A percentile compares a stretch with the other conserved stretches of the same genome.
These are phyloP conservation scores for Nymphalis c-album DNA, from an alignment of 2,888 invertebrate species.

Conservation along the genomic window DNA sequence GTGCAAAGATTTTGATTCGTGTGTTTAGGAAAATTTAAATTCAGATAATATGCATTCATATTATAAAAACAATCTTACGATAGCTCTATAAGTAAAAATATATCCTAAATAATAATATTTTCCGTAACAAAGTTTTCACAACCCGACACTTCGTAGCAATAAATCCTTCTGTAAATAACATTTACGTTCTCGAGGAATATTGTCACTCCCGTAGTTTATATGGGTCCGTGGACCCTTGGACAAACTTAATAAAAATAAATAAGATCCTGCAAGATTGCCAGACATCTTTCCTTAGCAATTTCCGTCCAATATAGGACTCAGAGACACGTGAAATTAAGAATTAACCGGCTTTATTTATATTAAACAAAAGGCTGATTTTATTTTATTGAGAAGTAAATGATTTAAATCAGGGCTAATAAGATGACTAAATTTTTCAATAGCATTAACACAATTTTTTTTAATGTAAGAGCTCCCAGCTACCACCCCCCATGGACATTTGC, in stretches of 20 bases:
- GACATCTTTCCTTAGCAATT: slow-evolving; percentile 72
- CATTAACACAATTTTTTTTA: too few relatives aligned
- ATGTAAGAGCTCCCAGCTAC: too few relatives aligned
- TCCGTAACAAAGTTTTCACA: slow-evolving; percentile 14
- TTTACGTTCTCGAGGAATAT: slow-evolving; percentile 29
- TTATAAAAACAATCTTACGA: neutral
- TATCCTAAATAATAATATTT: neutral
- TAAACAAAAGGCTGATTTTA: slow-evolving; percentile 70
- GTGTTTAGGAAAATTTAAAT: too few relatives aligned
- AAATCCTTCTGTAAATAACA: slow-evolving; percentile 26
- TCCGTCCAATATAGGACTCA: slow-evolving; percentile 64
- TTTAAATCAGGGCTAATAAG: neutral
- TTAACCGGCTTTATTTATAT: slow-evolving; percentile 69
- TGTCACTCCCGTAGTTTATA: slow-evolving; percentile 38
- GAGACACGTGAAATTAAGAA: slow-evolving; percentile 73
- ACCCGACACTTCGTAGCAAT: slow-evolving; percentile 21
- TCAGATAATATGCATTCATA: neutral
- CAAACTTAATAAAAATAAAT: slow-evolving; percentile 68
- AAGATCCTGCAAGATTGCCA: slow-evolving; percentile 54
- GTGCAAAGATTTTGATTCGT: too few relatives aligned
- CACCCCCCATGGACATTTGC: too few relatives aligned
- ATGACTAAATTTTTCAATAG: too few relatives aligned
- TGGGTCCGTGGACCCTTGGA: slow-evolving; percentile 47
- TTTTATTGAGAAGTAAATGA: slow-evolving; percentile 12
- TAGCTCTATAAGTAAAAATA: neutral